These are phyloP conservation scores for Danio aesculapii DNA, from an alignment of 2,797 vertebrate genomes.

Conservation along the genomic window DNA sequence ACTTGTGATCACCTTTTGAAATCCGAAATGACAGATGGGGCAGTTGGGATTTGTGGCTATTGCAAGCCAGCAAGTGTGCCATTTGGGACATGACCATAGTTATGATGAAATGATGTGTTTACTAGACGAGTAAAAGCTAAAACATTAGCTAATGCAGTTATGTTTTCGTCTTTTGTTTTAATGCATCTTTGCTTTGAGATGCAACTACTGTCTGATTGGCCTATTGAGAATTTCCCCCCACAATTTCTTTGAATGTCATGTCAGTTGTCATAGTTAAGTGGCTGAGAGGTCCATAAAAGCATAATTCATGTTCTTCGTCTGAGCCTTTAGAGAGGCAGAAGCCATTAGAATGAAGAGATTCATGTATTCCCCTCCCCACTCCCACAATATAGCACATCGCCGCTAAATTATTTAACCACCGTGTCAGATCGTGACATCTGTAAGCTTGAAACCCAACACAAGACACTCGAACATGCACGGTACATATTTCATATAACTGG, in stretches of 20 bases:
- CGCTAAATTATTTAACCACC: conserved; percentile 26
- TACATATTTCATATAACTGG: not conserved
- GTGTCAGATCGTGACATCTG: conserved; percentile 16
- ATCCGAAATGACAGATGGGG: not conserved
- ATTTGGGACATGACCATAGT: not conserved
- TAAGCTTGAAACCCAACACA: not conserved
- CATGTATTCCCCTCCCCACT: conserved; percentile 8
- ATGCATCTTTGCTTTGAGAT: not conserved
- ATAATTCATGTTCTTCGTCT: conserved; percentile 8
- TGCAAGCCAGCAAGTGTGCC: not conserved
- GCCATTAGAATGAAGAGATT: conserved; percentile 26
- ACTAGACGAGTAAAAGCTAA: not conserved
- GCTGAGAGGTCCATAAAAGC: conserved; percentile 16
- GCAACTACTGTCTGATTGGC: not conserved
- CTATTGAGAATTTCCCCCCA: not conserved
- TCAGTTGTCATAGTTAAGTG: not conserved
- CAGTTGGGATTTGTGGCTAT: not conserved
- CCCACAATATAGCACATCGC: conserved; percentile 15
- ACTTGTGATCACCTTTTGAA: not conserved
- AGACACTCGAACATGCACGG: not conserved
- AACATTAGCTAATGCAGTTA: not conserved
- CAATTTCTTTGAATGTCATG: not conserved
- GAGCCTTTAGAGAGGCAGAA: conserved; percentile 15
- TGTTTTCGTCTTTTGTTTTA: too few relatives aligned
- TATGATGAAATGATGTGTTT: not conserved